Evolutionary conservation across 1,140 invertebrate genomes (phyloP).

Genomic region (Platyscapa corneri): DNA sequence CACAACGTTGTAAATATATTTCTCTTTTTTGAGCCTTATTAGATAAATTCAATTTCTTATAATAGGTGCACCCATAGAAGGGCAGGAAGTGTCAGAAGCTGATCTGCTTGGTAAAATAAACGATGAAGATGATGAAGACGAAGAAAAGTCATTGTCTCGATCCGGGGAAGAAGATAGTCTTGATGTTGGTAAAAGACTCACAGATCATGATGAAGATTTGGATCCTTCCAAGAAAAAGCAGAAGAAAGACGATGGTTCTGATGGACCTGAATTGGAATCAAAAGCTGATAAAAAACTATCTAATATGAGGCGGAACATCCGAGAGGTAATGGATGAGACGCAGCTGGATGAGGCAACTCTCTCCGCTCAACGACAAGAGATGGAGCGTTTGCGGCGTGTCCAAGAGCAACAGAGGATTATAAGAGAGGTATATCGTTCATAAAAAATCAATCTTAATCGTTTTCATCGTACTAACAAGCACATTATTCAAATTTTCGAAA

Average conservation of each 20-base stretch:
- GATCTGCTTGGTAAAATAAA: conserved; percentile 70
- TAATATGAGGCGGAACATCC: conserved; percentile 87
- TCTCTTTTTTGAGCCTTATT: no score
- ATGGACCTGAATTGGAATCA: conserved; percentile 69
- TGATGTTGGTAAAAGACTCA: conserved; percentile 62
- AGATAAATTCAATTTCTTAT: neutral
- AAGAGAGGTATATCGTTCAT: conserved; percentile 83
- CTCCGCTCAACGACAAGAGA: conserved; percentile 93
- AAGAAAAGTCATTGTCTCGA: conserved; percentile 62
- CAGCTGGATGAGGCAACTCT: conserved; percentile 93
- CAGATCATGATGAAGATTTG: conserved; percentile 62
- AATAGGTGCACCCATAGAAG: conserved; percentile 70
- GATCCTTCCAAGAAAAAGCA: conserved; percentile 66
- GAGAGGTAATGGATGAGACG: conserved; percentile 94
- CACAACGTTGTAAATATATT: no score
- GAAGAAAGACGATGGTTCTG: conserved; percentile 66
- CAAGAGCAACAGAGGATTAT: conserved; percentile 88
- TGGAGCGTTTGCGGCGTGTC: conserved; percentile 88
- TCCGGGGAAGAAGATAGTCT: conserved; percentile 64
- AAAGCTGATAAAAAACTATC: conserved; percentile 78
- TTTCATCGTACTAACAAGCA: no score
- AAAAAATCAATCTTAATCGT: conserved; percentile 76
- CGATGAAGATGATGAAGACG: conserved; percentile 68
- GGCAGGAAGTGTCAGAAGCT: conserved; percentile 70
- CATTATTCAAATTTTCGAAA: no score